Evolutionary conservation across 2,797 vertebrate genomes (phyloP).

Genomic region (Mormyrus hasselquistii): DNA sequence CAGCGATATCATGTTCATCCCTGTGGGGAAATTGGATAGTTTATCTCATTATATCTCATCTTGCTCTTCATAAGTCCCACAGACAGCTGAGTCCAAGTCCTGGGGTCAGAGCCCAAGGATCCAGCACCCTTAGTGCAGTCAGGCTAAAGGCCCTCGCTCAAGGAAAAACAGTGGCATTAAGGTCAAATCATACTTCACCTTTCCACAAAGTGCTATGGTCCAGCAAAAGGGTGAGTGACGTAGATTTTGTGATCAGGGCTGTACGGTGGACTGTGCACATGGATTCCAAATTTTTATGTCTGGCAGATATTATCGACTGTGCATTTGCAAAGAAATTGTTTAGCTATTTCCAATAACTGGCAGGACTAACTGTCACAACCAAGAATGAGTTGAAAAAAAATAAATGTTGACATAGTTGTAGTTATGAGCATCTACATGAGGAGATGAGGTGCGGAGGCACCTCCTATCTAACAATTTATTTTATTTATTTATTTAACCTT

Average conservation of each 20-base stretch:
- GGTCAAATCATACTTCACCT: background rate
- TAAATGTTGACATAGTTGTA: background rate
- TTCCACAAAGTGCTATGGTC: background rate
- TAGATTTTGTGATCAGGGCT: background rate
- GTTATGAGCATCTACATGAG: background rate
- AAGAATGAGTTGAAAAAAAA: background rate
- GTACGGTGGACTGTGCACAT: background rate
- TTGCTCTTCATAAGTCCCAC: background rate
- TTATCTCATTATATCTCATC: background rate
- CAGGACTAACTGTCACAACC: background rate
- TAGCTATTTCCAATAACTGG: background rate
- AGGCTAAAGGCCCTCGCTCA: background rate
- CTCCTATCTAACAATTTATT: background rate
- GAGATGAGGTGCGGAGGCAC: background rate
- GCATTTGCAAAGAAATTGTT: background rate
- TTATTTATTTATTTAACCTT: too few relatives aligned
- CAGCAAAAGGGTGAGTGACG: background rate
- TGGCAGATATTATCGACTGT: background rate
- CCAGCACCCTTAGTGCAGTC: background rate
- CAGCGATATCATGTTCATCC: background rate
- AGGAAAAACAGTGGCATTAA: background rate
- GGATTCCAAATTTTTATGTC: background rate
- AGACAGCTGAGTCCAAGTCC: background rate
- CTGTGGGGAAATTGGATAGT: background rate
- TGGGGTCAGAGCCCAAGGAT: background rate